These are phyloP conservation scores for Neotoxoptera formosana DNA, from an alignment of 1,140 invertebrate species.

Conservation along the genomic window DNA sequence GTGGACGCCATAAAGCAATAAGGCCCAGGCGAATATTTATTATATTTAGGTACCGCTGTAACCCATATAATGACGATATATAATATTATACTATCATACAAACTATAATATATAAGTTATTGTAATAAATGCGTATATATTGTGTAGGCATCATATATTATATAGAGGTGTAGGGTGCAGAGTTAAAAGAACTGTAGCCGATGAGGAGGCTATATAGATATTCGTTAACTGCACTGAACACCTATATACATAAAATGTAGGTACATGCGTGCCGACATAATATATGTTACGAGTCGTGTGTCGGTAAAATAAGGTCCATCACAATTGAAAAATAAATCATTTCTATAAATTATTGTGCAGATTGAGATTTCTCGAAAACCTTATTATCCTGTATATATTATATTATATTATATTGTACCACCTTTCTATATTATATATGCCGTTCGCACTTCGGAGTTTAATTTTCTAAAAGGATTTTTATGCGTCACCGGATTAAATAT, in stretches of 20 bases:
- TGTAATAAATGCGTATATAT: not conserved
- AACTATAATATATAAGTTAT: not conserved
- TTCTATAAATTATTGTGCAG: not conserved
- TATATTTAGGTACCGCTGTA: not conserved
- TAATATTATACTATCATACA: not conserved
- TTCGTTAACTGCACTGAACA: not conserved
- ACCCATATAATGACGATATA: not conserved
- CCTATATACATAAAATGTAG: not conserved
- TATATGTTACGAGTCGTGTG: not conserved
- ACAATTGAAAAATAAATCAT: not conserved
- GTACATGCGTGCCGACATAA: not conserved
- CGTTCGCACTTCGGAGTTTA: not conserved
- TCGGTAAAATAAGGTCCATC: not conserved
- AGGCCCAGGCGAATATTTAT: not conserved
- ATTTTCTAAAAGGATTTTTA: not conserved
- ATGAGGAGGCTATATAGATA: not conserved
- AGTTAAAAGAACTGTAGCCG: not conserved
- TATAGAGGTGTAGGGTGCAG: not conserved
- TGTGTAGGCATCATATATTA: not conserved
- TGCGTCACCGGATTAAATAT: not conserved
- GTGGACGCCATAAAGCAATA: slow-evolving; percentile 33
- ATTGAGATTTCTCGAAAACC: not conserved
- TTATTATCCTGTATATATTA: not conserved
- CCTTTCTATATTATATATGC: not conserved
- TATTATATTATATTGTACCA: not conserved